phyloP scores from a whole-genome alignment of 2,113 vertebrate species.

The Nestor notabilis region DNA sequence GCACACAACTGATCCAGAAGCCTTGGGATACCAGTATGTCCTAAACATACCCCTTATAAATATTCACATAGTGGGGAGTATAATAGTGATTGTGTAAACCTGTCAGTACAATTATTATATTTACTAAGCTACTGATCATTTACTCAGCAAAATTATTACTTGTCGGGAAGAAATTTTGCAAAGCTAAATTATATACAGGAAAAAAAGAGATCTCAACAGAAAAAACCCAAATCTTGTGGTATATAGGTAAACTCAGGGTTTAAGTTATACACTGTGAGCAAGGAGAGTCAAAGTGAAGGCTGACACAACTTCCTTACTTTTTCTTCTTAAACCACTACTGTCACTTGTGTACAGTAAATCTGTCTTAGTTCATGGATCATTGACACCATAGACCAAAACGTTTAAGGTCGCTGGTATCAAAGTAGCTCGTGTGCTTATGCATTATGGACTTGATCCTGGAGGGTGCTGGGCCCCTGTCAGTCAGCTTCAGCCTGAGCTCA shows the following conservation, averaged over 20 bases:
- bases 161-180: neutral
- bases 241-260: neutral
- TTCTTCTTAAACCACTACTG: neutral
- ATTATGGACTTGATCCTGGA: neutral
- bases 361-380: constrained; percentile 13
- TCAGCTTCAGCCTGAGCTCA: neutral
- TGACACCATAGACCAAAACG: neutral
- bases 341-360: constrained; percentile 14
- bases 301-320: neutral
- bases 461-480: neutral
- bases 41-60: neutral
- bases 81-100: neutral
- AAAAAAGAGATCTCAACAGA: neutral
- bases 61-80: neutral
- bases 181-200: neutral
- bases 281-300: neutral
- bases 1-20: neutral
- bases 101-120: neutral
- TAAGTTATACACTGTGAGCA: neutral
- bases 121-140: neutral
- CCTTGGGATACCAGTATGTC: neutral
- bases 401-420: neutral
- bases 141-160: neutral
- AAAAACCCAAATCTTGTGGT: neutral
- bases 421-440: neutral